Evolutionary conservation across 2,113 vertebrate genomes (phyloP).

Genomic region (Campylomormyrus numenius): DNA sequence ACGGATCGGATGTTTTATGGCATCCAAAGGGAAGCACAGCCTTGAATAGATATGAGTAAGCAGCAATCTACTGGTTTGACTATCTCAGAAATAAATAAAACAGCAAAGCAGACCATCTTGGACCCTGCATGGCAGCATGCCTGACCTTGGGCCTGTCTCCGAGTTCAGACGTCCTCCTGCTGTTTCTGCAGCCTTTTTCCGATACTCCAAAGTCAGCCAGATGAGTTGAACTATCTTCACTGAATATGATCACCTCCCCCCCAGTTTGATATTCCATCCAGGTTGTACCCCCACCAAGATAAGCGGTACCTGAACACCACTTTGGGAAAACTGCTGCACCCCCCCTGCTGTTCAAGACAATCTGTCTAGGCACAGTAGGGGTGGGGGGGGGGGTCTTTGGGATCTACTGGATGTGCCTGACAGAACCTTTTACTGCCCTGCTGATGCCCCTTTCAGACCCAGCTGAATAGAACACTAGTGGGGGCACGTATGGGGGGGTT

Average conservation of each 20-base stretch:
- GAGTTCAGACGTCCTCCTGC: neutral
- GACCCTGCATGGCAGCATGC: neutral
- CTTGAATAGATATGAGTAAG: neutral
- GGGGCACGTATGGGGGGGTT: neutral
- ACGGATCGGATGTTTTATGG: neutral
- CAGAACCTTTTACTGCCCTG: neutral
- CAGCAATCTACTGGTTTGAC: neutral
- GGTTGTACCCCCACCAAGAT: neutral
- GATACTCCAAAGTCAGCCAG: neutral
- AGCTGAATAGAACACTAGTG: neutral
- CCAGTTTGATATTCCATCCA: neutral
- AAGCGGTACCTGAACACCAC: neutral
- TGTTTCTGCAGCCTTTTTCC: neutral
- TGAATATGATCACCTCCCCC: neutral
- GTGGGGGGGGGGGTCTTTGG: neutral
- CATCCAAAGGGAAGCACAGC: neutral
- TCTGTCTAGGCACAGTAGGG: neutral
- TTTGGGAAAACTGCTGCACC: neutral
- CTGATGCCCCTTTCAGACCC: neutral
- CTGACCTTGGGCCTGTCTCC: neutral
- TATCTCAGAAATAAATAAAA: neutral
- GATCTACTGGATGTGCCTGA: slow-evolving; percentile 1
- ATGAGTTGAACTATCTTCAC: neutral
- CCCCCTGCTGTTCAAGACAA: neutral
- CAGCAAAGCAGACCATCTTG: neutral